A percentile compares a stretch with the other conserved stretches of the same genome.
phyloP scores from a whole-genome alignment of 2,797 vertebrate species.

The Simalia tracyae region DNA sequence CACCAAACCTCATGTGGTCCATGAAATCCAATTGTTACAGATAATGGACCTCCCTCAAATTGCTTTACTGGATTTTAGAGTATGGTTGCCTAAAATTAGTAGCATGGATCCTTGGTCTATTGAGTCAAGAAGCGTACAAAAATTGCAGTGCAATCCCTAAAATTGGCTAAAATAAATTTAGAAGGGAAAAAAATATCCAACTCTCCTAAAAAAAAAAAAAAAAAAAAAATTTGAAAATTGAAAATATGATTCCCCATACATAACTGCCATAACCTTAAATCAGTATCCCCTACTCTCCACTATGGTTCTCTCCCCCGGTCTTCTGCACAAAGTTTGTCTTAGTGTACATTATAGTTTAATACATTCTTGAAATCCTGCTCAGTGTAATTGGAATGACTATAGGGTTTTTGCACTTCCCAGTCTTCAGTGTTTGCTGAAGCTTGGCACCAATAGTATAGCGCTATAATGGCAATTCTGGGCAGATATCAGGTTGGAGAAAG shows the following conservation, averaged over 20 bases:
- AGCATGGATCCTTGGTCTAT: neutral
- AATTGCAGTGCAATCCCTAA: neutral
- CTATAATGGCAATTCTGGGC: neutral
- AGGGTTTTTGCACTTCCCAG: neutral
- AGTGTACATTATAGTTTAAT: neutral
- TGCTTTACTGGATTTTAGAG: neutral
- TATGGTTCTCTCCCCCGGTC: neutral
- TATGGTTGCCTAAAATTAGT: neutral
- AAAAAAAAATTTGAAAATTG: neutral
- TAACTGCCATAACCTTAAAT: neutral
- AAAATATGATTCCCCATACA: neutral
- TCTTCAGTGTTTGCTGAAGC: neutral
- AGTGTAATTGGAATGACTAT: neutral
- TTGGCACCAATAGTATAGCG: too few species aligned
- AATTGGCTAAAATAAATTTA: neutral
- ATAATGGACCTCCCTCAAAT: neutral
- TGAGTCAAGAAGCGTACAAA: neutral
- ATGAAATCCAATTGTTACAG: neutral
- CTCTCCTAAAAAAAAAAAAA: neutral
- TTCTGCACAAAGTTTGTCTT: neutral
- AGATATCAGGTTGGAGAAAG: neutral
- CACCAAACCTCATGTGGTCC: neutral
- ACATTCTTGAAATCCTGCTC: neutral
- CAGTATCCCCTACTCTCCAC: neutral
- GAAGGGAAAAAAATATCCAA: neutral